Conservation (phyloP, 2,113 vertebrate species). For the Colistium nudipinnis region DNA sequence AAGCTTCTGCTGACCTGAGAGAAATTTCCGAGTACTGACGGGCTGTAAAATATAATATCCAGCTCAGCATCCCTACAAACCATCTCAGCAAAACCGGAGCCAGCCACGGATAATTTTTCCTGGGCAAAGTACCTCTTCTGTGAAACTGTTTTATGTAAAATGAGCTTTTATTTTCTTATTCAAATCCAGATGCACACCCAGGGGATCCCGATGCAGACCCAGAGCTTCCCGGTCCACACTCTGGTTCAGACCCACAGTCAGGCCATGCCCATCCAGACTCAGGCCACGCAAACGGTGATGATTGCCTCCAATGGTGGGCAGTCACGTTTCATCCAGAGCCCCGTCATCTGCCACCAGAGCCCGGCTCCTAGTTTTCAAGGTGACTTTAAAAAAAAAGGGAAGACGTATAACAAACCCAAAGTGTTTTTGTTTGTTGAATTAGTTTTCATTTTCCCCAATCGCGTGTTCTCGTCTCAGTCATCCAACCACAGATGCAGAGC, state of each 20-base stretch:
- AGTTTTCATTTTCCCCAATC: background rate
- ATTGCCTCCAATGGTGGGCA: conserved; percentile 87
- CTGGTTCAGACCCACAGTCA: conserved; percentile 78
- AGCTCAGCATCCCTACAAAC: conserved; percentile 25
- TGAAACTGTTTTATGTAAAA: background rate
- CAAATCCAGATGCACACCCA: conserved; percentile 71
- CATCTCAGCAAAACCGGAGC: conserved; percentile 22
- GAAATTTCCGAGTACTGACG: conserved; percentile 1
- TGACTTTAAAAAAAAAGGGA: conserved; percentile 62
- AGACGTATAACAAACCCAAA: no score
- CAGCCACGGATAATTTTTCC: background rate
- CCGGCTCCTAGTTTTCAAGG: conserved; percentile 90
- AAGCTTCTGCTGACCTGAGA: conserved; percentile 28
- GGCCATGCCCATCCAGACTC: conserved; percentile 83
- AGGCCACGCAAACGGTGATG: conserved; percentile 88
- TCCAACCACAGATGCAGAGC: conserved; percentile 95
- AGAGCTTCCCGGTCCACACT: conserved; percentile 79
- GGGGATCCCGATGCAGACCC: conserved; percentile 80
- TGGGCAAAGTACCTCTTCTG: background rate
- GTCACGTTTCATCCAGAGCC: conserved; percentile 93
- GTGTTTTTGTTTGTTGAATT: background rate
- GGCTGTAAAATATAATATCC: conserved; percentile 16
- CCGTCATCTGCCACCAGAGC: conserved; percentile 92
- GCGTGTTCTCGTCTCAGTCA: conserved; percentile 79
- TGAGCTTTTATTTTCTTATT: background rate